Conservation (phyloP, 2,797 vertebrate species). For the Xiphophorus birchmanni region DNA sequence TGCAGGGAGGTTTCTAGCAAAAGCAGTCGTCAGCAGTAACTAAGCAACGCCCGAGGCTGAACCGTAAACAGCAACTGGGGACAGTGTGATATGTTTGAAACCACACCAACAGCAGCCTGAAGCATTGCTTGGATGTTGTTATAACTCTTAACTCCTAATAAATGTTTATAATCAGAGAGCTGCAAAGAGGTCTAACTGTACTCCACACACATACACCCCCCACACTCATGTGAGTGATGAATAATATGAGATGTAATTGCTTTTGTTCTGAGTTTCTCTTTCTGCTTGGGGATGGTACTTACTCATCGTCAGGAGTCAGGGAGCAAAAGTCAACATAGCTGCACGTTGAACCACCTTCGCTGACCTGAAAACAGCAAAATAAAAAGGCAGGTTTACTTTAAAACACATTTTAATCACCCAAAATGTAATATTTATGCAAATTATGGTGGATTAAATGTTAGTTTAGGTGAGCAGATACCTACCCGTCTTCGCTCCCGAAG, state of each 20-base stretch:
- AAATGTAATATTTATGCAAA: not conserved
- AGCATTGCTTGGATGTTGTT: conserved; percentile 13
- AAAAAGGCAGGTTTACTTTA: conserved; percentile 7
- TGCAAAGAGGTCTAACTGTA: conserved; percentile 4
- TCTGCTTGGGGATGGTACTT: conserved; percentile 25
- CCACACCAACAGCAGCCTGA: conserved; percentile 26
- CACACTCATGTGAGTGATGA: not conserved
- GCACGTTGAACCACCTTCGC: conserved; percentile 73
- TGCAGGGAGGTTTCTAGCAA: conserved; percentile 20
- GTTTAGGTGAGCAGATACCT: conserved; percentile 54
- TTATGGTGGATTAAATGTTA: not conserved
- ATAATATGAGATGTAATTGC: not conserved
- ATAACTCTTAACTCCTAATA: conserved; percentile 32
- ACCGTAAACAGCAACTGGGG: conserved; percentile 59
- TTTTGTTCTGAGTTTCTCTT: not conserved
- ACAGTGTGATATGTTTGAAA: conserved; percentile 43
- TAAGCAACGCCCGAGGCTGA: conserved; percentile 58
- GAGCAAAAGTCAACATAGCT: conserved; percentile 77
- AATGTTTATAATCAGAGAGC: conserved; percentile 41
- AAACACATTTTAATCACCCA: not conserved
- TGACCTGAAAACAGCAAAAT: conserved; percentile 74
- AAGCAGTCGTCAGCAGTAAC: conserved; percentile 54
- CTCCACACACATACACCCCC: conserved; percentile 1
- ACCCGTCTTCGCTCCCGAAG: conserved; percentile 90
- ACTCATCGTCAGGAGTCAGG: conserved; percentile 64